phyloP scores from a whole-genome alignment of 2,888 invertebrate genomes.

The Mythimna vitellina region DNA sequence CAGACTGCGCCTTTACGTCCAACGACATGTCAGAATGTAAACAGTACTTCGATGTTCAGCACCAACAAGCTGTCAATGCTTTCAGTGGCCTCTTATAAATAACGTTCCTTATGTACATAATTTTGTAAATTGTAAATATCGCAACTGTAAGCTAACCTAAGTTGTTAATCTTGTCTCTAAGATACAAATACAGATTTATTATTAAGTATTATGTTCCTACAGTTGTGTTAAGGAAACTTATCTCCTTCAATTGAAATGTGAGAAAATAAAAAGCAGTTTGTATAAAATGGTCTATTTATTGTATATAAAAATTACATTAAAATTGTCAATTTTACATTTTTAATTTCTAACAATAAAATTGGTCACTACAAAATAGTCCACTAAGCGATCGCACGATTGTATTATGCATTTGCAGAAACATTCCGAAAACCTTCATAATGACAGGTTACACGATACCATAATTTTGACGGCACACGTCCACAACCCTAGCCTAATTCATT shows the following conservation, averaged over 20 bases:
- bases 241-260: slow-evolving; percentile 69
- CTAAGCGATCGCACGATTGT: slow-evolving; percentile 87
- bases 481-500: slow-evolving; percentile 65
- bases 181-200: slow-evolving; percentile 58
- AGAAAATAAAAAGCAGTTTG: slow-evolving; percentile 80
- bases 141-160: slow-evolving; percentile 32
- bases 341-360: slow-evolving; percentile 88
- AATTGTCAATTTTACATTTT: slow-evolving; percentile 90
- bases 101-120: slow-evolving; percentile 70
- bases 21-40: slow-evolving; percentile 80
- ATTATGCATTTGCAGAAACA: slow-evolving; percentile 84
- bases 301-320: slow-evolving; percentile 91
- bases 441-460: slow-evolving; percentile 68
- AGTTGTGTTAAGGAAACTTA: slow-evolving; percentile 67
- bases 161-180: slow-evolving; percentile 65
- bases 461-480: slow-evolving; percentile 64
- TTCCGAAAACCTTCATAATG: slow-evolving; percentile 75
- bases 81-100: slow-evolving; percentile 84
- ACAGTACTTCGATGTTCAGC: slow-evolving; percentile 82
- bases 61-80: slow-evolving; percentile 77
- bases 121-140: slow-evolving; percentile 74
- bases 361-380: slow-evolving; percentile 90
- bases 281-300: slow-evolving; percentile 91
- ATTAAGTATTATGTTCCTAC: slow-evolving; percentile 75
- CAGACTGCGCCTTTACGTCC: slow-evolving; percentile 81